These are phyloP conservation scores for Pandemis heparana DNA, from an alignment of 2,888 invertebrate species.

Conservation along the genomic window DNA sequence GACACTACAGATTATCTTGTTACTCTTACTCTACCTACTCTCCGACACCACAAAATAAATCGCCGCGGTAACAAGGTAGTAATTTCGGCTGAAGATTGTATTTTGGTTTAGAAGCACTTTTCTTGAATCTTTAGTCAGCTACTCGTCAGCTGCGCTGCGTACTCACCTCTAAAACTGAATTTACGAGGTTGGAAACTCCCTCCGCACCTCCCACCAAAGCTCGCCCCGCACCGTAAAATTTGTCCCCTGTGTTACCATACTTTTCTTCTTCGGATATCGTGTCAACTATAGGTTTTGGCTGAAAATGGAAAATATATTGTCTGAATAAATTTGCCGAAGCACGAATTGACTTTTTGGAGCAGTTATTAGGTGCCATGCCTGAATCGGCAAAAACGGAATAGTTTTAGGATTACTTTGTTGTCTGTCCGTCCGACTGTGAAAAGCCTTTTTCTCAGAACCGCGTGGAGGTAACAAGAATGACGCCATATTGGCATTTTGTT, in stretches of 20 bases:
- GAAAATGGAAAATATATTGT: conserved; percentile 38
- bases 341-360: neutral
- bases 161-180: conserved; percentile 87
- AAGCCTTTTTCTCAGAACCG: too few relatives aligned
- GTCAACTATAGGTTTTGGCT: conserved; percentile 91
- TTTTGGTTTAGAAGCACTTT: neutral
- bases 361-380: neutral
- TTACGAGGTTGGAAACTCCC: conserved; percentile 88
- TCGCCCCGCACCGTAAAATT: conserved; percentile 87
- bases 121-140: neutral
- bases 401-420: too few relatives aligned
- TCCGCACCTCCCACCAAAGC: conserved; percentile 89
- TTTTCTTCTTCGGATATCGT: conserved; percentile 91
- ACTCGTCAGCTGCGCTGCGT: neutral
- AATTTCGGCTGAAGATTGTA: neutral
- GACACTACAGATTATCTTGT: too few relatives aligned
- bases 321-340: neutral
- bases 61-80: too few relatives aligned
- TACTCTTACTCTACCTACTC: too few relatives aligned
- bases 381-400: too few relatives aligned
- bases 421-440: too few relatives aligned
- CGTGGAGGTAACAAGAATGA: too few relatives aligned
- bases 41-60: too few relatives aligned
- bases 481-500: too few relatives aligned
- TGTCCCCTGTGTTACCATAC: conserved; percentile 91